Conservation (phyloP, 2,797 vertebrate species). For the Lepilemur septentrionalis region DNA sequence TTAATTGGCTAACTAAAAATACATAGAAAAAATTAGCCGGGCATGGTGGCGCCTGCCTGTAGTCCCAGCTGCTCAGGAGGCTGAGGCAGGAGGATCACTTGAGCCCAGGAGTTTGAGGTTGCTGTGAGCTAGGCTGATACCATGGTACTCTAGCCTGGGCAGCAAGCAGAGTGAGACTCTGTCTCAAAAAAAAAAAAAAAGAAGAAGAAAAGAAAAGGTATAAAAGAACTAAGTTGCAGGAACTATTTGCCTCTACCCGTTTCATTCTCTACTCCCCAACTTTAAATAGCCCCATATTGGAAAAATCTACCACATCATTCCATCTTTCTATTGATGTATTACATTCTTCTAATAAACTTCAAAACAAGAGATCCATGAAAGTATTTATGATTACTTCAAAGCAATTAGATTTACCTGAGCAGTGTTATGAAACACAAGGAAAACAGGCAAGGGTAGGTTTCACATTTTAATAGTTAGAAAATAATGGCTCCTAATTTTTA, state of each 20-base stretch:
- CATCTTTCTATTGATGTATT: not conserved
- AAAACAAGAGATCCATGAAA: not conserved
- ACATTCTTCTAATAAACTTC: not conserved
- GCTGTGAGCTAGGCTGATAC: no score
- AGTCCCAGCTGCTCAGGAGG: no score
- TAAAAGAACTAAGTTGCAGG: not conserved
- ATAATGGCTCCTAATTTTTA: not conserved
- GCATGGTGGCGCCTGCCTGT: no score
- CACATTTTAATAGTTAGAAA: not conserved
- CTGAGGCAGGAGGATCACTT: no score
- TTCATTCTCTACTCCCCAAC: not conserved
- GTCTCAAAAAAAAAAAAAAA: no score
- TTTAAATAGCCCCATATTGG: not conserved
- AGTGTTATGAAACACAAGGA: not conserved
- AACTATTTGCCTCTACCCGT: not conserved
- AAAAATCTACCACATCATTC: not conserved
- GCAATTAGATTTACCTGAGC: not conserved
- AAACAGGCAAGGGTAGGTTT: not conserved
- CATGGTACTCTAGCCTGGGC: no score
- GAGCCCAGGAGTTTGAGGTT: no score
- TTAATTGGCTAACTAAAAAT: no score
- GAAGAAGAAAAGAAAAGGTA: not conserved
- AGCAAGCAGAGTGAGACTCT: no score
- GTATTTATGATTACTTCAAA: not conserved
- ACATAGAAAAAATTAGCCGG: no score